phyloP scores from a whole-genome alignment of 1,140 invertebrate species.

The Hyphantria cunea region DNA sequence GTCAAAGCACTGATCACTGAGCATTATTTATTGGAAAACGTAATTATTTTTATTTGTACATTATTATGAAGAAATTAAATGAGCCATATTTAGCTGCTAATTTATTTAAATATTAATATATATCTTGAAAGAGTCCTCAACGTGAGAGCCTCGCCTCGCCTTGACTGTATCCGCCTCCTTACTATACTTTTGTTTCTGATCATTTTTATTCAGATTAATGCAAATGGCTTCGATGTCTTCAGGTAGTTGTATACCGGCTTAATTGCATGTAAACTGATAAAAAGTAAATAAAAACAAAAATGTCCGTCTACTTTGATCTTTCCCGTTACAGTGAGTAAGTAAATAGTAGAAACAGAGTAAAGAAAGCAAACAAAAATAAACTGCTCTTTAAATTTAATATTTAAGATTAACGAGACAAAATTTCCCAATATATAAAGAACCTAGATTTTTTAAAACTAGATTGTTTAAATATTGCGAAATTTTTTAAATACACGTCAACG shows the following conservation, averaged over 20 bases:
- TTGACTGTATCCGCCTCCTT: slow-evolving; percentile 31
- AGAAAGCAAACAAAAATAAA: no score
- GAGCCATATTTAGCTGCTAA: slow-evolving; percentile 12
- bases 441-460: no score
- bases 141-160: slow-evolving; percentile 38
- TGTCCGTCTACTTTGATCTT: no score
- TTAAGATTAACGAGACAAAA: no score
- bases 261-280: slow-evolving; percentile 20
- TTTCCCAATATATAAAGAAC: no score
- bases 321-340: no score
- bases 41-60: no score
- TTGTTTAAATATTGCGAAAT: no score
- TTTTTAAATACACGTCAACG: no score
- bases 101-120: slow-evolving; percentile 11
- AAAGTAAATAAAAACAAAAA: no score
- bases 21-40: slow-evolving; percentile 34
- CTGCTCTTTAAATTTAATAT: no score
- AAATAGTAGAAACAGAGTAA: no score
- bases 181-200: slow-evolving; percentile 13
- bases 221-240: slow-evolving; percentile 16
- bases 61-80: background rate
- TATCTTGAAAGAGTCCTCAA: slow-evolving; percentile 8
- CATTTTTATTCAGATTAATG: slow-evolving; percentile 29
- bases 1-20: slow-evolving; percentile 49
- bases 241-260: slow-evolving; percentile 10